A percentile compares a stretch with the other conserved stretches of the same genome.
These are phyloP conservation scores for Heteromurus nitidus DNA, from an alignment of 2,888 invertebrate genomes.

Conservation along the genomic window DNA sequence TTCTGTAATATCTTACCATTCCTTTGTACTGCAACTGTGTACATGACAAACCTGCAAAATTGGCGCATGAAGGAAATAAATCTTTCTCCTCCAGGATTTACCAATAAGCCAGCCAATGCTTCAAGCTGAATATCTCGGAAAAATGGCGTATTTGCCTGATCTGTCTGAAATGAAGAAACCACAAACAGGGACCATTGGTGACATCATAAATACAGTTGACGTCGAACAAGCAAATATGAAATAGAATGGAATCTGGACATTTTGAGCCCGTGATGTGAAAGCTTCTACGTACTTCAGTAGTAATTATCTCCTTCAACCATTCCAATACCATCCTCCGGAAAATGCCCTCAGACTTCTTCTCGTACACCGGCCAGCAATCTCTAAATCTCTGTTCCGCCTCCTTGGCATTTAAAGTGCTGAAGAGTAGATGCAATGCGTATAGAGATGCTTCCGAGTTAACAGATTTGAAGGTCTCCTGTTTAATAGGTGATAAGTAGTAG, in stretches of 20 bases:
- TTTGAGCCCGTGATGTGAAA: background rate
- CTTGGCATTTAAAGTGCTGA: conserved; percentile 43
- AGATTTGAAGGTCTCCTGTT: conserved; percentile 55
- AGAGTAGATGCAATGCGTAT: conserved; percentile 57
- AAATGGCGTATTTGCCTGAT: conserved; percentile 51
- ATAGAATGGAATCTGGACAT: background rate
- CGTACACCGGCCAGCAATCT: conserved; percentile 65
- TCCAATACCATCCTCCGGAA: conserved; percentile 60
- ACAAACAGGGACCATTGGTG: background rate
- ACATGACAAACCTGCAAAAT: conserved; percentile 45
- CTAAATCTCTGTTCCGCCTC: conserved; percentile 59
- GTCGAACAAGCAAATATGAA: background rate
- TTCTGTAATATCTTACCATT: conserved; percentile 31
- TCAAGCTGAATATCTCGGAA: conserved; percentile 48
- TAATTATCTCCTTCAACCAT: conserved; percentile 64
- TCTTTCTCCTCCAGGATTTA: conserved; percentile 65
- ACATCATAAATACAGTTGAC: background rate
- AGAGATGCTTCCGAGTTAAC: conserved; percentile 57
- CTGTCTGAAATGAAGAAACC: too few species aligned
- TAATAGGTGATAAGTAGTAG: background rate
- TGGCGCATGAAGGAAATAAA: conserved; percentile 50
- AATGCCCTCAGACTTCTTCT: conserved; percentile 61
- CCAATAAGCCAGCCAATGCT: conserved; percentile 53
- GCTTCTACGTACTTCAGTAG: conserved; percentile 32
- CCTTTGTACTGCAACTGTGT: background rate